Evolutionary conservation across 2,888 invertebrate genomes (phyloP), one percentile per base, ranked within the genome.

Genomic region (Anodontia alba): DNA sequence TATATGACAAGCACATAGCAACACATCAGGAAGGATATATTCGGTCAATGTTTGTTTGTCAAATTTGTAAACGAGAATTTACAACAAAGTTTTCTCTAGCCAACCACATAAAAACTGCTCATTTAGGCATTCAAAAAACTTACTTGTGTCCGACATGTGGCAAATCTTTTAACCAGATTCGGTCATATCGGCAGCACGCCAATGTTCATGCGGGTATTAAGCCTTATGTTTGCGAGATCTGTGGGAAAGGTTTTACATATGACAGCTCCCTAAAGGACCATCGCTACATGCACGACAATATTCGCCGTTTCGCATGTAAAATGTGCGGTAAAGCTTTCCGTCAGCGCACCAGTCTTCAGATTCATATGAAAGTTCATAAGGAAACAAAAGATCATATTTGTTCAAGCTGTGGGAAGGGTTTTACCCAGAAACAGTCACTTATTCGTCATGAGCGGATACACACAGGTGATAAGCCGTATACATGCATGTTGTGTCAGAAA

Each of bases 371-470:
- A 67, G 92, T 94, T 71, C 95, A 95, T 87, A 92, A 91, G 75
- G 94, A 93, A 26, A 93, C 93, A 70, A 93, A 92, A 77, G 94
- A 93, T 72, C 93, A 93, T 83, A 89, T 91, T 1, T 95, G 95
- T 84, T 89, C 91, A 12, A 90, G 92, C 38, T 95, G 95, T 86
- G 94, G 94, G 23, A 94, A 94, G 78, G 81, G 94, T 67, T 95
- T 95, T 86, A 95, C 94, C 12, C 95, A 95, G 71, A 92, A 94
- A 33, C 95, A 95, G 81, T 92, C 95, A 12, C 83, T 95, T 76
- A 91, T 94, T 68, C 93, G 95, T 49, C 95, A 95, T 84, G 94
- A 94, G 80, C 92, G 95, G 89, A 94, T 95, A 89, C 95, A 95
- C 85, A 92, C 91, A 15, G 95, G 95, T 23, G 93, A 94, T 70